Conservation (phyloP, 1,140 invertebrate genomes). For the Physella acuta region DNA sequence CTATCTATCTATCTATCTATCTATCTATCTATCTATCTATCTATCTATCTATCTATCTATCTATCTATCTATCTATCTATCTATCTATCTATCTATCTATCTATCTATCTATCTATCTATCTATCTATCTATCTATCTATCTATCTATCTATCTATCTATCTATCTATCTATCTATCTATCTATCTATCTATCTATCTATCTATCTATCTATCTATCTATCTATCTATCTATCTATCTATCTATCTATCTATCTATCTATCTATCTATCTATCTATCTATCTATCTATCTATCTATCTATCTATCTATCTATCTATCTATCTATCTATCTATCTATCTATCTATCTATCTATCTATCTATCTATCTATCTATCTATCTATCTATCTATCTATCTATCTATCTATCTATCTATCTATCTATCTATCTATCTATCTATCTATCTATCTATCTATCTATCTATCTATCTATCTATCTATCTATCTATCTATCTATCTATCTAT, state of each 20-base stretch:
- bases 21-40: not conserved
- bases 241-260: not conserved
- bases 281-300: not conserved
- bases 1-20: not conserved
- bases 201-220: constrained; percentile 4
- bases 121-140: not conserved
- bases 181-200: not conserved
- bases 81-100: not conserved
- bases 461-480: constrained; percentile 4
- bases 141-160: not conserved
- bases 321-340: constrained; percentile 4
- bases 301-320: constrained; percentile 3
- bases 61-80: not conserved
- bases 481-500: constrained; percentile 4
- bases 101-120: not conserved
- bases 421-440: constrained; percentile 4
- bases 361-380: constrained; percentile 4
- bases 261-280: not conserved
- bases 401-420: constrained; percentile 4
- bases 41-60: not conserved
- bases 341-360: constrained; percentile 4
- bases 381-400: constrained; percentile 4
- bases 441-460: constrained; percentile 4
- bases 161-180: constrained; percentile 9
- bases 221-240: constrained; percentile 8